These are phyloP conservation scores for Tylochromis polylepis DNA, from an alignment of 2,113 vertebrate species.

Conservation along the genomic window DNA sequence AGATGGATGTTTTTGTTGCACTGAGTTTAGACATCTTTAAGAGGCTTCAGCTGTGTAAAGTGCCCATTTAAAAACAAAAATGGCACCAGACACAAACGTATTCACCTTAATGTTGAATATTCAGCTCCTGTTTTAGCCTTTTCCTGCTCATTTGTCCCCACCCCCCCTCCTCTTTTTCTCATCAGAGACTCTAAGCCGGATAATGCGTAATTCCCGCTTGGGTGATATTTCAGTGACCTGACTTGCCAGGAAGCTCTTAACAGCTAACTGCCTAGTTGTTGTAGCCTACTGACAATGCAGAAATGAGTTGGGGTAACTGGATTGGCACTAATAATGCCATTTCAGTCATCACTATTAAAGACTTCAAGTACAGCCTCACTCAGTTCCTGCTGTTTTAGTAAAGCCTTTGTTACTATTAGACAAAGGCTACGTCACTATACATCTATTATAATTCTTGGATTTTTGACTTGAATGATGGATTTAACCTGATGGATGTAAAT, in stretches of 20 bases:
- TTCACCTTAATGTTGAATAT: neutral
- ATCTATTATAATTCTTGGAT: neutral
- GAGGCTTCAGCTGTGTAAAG: neutral
- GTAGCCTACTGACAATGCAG: neutral
- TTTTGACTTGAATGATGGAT: neutral
- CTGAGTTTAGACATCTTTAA: neutral
- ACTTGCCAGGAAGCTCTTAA: slow-evolving; percentile 25
- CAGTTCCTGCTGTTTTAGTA: neutral
- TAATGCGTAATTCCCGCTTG: slow-evolving; percentile 35
- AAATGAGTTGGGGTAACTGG: neutral
- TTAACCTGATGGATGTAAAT: neutral
- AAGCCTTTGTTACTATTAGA: neutral
- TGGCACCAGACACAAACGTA: neutral
- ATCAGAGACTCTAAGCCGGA: slow-evolving; percentile 1
- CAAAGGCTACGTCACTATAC: neutral
- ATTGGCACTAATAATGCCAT: neutral
- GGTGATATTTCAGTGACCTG: slow-evolving; percentile 15
- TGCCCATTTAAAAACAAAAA: neutral
- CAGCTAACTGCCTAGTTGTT: neutral
- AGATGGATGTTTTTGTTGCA: neutral
- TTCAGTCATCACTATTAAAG: neutral
- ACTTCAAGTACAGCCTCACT: neutral
- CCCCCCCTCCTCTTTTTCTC: neutral
- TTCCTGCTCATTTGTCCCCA: neutral
- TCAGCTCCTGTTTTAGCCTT: neutral